Conservation (phyloP, 2,888 invertebrate genomes). For the Napeogenes sylphis region DNA sequence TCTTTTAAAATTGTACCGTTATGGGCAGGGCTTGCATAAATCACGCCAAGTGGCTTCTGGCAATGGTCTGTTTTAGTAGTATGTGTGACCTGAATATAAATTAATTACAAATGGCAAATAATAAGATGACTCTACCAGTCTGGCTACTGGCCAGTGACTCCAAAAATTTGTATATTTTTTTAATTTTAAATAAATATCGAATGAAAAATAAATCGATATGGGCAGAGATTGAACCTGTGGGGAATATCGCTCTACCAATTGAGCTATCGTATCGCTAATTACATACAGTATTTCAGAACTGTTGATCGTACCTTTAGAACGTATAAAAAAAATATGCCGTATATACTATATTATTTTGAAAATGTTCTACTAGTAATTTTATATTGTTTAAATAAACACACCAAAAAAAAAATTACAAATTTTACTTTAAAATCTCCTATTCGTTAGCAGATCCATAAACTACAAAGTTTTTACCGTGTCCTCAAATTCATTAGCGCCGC, state of each 20-base stretch:
- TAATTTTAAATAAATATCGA: too few relatives aligned
- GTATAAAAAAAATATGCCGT: too few relatives aligned
- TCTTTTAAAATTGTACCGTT: constrained; percentile 52
- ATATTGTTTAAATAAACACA: not conserved
- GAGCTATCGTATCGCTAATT: too few relatives aligned
- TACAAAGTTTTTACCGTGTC: constrained; percentile 45
- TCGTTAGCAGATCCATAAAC: constrained; percentile 12
- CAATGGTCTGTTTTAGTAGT: constrained; percentile 39
- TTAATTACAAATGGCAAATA: constrained; percentile 12
- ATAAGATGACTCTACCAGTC: not conserved
- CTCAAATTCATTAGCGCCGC: constrained; percentile 61
- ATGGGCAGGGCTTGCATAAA: constrained; percentile 67
- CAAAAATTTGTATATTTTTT: too few relatives aligned
- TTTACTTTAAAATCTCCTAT: not conserved
- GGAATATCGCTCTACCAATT: too few relatives aligned
- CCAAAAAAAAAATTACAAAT: not conserved
- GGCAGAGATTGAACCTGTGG: too few relatives aligned
- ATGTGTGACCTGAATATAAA: constrained; percentile 21
- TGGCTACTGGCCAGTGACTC: too few relatives aligned
- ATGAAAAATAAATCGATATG: too few relatives aligned
- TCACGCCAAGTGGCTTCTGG: constrained; percentile 60
- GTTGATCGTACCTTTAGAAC: too few relatives aligned
- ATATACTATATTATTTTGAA: too few relatives aligned
- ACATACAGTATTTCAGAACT: too few relatives aligned
- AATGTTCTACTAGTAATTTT: too few relatives aligned